Evolutionary conservation across 1,140 invertebrate species (phyloP).

Genomic region (Cataglyphis hispanica): DNA sequence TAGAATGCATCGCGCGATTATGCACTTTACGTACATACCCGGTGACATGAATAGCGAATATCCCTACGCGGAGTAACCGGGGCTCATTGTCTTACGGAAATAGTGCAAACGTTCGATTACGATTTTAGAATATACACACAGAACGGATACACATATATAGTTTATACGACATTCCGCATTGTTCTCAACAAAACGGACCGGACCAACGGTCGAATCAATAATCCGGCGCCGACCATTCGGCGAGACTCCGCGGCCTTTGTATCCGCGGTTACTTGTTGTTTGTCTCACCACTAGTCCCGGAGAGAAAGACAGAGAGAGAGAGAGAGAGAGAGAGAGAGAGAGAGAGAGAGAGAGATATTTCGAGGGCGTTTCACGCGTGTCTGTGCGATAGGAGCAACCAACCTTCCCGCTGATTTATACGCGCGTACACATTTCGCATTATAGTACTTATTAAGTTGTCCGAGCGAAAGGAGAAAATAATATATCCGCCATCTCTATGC

Average conservation of each 20-base stretch:
- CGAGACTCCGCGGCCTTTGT: slow-evolving; percentile 27
- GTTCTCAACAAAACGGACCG: slow-evolving; percentile 48
- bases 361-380: neutral
- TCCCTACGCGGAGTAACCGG: neutral
- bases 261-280: slow-evolving; percentile 47
- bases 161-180: slow-evolving; percentile 51
- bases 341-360: too few relatives aligned
- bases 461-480: slow-evolving; percentile 27
- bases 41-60: slow-evolving; percentile 28
- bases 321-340: too few relatives aligned
- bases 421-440: slow-evolving; percentile 22
- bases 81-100: slow-evolving; percentile 50
- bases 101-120: slow-evolving; percentile 47
- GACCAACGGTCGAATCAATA: slow-evolving; percentile 53
- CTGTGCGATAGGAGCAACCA: neutral
- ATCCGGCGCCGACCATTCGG: slow-evolving; percentile 40
- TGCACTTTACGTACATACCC: slow-evolving; percentile 9
- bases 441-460: slow-evolving; percentile 53
- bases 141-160: slow-evolving; percentile 37
- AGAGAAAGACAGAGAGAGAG: too few relatives aligned
- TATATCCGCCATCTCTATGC: slow-evolving; percentile 10
- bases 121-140: slow-evolving; percentile 46
- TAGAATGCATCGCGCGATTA: slow-evolving; percentile 23
- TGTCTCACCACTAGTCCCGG: slow-evolving; percentile 10
- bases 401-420: slow-evolving; percentile 32